Evolutionary conservation across 23 tunicate genomes (phyloP).

Genomic region (Botrylloides violaceus): DNA sequence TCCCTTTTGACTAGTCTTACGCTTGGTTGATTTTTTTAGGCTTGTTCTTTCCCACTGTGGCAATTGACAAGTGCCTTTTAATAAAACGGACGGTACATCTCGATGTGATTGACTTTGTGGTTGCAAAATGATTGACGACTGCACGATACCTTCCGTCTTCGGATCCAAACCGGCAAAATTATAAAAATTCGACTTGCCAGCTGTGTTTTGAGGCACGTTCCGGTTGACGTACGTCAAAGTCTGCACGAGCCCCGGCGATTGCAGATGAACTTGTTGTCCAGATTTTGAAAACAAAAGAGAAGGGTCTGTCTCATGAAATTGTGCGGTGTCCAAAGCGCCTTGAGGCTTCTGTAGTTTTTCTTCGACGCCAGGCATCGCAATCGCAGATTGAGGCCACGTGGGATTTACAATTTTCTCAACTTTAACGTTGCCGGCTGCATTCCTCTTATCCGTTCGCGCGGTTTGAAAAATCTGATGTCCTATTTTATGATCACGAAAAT

Average conservation of each 20-base stretch:
- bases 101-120: neutral
- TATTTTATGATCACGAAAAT: neutral
- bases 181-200: neutral
- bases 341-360: neutral
- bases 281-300: conserved; percentile 6
- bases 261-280: neutral
- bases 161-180: neutral
- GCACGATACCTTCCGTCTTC: neutral
- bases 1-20: neutral
- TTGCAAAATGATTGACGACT: neutral
- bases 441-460: neutral
- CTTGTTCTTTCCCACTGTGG: neutral
- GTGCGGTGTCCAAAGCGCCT: neutral
- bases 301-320: neutral
- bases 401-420: conserved; percentile 3
- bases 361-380: neutral
- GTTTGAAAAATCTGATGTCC: neutral
- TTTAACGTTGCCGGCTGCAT: neutral
- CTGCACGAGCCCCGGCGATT: neutral
- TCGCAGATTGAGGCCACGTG: conserved; percentile 7
- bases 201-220: neutral
- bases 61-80: conserved; percentile 16
- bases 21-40: neutral
- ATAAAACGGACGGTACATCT: neutral
- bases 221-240: conserved; percentile 5